Percentiles rank a stretch among this genome's conserved stretches.
Evolutionary conservation across 2,888 invertebrate genomes (phyloP).

Genomic region (Metallyticus violacea): DNA sequence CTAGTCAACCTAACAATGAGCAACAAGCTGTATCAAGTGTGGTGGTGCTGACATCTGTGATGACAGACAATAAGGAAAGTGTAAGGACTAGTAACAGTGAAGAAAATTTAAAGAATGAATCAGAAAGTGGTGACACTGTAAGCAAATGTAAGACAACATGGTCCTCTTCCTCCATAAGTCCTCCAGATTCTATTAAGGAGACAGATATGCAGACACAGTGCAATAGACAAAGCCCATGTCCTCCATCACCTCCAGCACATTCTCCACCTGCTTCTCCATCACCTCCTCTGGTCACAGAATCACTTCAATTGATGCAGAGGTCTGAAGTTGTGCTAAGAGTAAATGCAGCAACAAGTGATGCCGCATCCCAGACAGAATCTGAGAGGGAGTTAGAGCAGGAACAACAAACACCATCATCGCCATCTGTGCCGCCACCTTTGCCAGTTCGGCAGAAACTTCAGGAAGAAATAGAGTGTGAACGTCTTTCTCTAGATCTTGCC

Average conservation of each 20-base stretch:
- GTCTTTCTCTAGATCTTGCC: constrained; percentile 61
- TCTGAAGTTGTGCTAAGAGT: constrained; percentile 62
- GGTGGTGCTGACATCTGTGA: constrained; percentile 24
- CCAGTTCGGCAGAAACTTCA: constrained; percentile 58
- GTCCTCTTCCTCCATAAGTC: neutral
- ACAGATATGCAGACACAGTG: constrained; percentile 26
- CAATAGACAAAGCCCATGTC: neutral
- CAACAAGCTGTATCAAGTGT: constrained; percentile 15
- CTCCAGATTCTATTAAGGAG: neutral
- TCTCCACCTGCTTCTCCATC: neutral
- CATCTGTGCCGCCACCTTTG: constrained; percentile 47
- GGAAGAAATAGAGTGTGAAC: constrained; percentile 78
- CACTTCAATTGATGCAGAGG: constrained; percentile 58
- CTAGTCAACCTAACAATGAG: constrained; percentile 23
- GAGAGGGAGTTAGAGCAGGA: constrained; percentile 36
- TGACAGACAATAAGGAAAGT: constrained; percentile 10
- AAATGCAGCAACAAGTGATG: constrained; percentile 60
- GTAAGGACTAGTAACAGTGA: neutral
- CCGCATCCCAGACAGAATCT: constrained; percentile 56
- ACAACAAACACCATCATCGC: constrained; percentile 43
- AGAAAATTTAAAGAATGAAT: neutral
- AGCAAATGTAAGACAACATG: neutral
- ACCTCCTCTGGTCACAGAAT: constrained; percentile 34
- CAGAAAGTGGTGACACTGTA: neutral
- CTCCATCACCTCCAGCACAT: neutral